Evolutionary conservation across 2,797 vertebrate genomes (phyloP).

Genomic region (Cichlasoma orientale): DNA sequence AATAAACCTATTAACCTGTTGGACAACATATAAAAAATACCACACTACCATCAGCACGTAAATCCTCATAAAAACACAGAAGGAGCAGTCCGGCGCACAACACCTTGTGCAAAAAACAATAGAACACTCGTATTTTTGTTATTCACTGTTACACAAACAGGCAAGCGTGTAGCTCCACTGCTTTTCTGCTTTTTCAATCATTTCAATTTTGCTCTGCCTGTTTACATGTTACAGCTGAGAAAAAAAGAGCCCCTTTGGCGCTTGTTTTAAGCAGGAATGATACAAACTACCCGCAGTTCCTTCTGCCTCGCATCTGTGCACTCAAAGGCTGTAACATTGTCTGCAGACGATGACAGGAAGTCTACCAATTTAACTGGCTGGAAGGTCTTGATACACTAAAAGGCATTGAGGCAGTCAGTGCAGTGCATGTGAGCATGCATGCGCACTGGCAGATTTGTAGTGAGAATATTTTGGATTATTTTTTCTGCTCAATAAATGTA

Average conservation of each 20-base stretch:
- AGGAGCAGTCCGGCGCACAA: neutral
- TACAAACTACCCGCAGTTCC: slow-evolving; percentile 49
- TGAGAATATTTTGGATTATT: neutral
- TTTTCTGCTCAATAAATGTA: neutral
- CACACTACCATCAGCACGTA: neutral
- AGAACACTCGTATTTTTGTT: neutral
- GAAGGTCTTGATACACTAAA: neutral
- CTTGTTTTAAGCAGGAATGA: slow-evolving; percentile 5
- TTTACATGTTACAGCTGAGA: neutral
- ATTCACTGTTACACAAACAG: neutral
- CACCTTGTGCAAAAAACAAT: neutral
- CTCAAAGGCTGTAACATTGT: slow-evolving; percentile 39
- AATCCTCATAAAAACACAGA: neutral
- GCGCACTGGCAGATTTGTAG: neutral
- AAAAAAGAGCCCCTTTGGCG: neutral
- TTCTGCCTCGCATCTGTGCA: slow-evolving; percentile 30
- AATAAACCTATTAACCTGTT: slow-evolving; percentile 59
- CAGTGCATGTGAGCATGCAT: neutral
- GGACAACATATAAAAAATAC: slow-evolving; percentile 46
- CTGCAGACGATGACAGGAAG: slow-evolving; percentile 52
- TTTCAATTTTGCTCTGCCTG: neutral
- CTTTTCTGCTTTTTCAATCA: neutral
- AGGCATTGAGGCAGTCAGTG: neutral
- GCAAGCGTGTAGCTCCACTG: neutral
- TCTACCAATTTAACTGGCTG: slow-evolving; percentile 46